phyloP scores from a whole-genome alignment of 1,140 invertebrate genomes.

The Sweltsa coloradensis region DNA sequence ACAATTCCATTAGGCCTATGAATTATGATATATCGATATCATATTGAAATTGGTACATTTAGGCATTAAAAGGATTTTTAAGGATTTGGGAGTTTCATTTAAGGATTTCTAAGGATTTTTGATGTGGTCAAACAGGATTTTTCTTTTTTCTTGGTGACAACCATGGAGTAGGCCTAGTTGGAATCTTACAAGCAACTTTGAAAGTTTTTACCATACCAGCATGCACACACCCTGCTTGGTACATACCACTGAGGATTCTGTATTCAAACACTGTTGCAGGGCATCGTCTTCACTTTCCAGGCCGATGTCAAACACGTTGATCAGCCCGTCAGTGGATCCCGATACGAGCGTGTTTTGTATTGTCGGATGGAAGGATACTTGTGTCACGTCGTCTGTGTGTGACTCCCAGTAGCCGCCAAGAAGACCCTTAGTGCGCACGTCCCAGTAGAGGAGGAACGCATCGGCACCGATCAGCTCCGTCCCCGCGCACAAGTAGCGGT shows the following conservation, averaged over 20 bases:
- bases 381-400: constrained; percentile 72
- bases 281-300: constrained; percentile 70
- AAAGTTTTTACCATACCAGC: constrained; percentile 6
- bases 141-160: too few species aligned
- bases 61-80: too few species aligned
- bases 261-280: constrained; percentile 64
- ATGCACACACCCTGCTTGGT: constrained; percentile 1
- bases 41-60: too few species aligned
- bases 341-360: constrained; percentile 55
- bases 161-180: too few species aligned
- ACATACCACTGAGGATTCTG: constrained; percentile 64
- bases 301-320: constrained; percentile 73
- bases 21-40: too few species aligned
- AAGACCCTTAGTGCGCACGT: constrained; percentile 48
- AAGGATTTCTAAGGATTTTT: too few species aligned
- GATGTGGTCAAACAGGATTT: too few species aligned
- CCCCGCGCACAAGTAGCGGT: constrained; percentile 60
- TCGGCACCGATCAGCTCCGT: constrained; percentile 58
- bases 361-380: constrained; percentile 64
- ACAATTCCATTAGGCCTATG: too few species aligned
- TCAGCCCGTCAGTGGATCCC: constrained; percentile 70
- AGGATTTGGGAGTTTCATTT: too few species aligned
- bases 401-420: constrained; percentile 78
- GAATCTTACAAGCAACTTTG: constrained; percentile 5
- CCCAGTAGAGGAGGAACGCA: constrained; percentile 73